A percentile compares a stretch with the other conserved stretches of the same genome.
Evolutionary conservation across 1,140 invertebrate genomes (phyloP).

Genomic region (Venturia canescens): DNA sequence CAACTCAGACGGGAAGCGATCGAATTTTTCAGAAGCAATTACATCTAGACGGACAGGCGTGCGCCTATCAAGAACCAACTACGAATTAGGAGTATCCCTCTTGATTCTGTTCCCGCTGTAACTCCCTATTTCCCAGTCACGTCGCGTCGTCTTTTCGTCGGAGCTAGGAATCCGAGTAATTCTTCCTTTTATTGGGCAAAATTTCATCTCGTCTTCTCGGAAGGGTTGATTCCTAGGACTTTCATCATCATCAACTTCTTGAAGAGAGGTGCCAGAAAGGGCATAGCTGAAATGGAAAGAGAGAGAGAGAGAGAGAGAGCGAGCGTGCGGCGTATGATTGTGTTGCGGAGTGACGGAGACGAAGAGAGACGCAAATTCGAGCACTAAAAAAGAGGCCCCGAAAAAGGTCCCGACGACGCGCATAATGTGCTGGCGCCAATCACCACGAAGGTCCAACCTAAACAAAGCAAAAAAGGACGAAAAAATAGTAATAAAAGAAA

Average conservation of each 20-base stretch:
- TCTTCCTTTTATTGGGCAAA: background rate
- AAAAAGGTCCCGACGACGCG: conserved; percentile 45
- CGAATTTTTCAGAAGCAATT: conserved; percentile 20
- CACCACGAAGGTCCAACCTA: background rate
- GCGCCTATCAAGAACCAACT: conserved; percentile 1
- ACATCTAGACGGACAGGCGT: conserved; percentile 14
- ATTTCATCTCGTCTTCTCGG: conserved; percentile 23
- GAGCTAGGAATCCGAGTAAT: background rate
- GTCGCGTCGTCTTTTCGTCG: background rate
- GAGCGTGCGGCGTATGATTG: background rate
- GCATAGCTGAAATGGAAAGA: background rate
- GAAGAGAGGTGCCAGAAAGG: conserved; percentile 23
- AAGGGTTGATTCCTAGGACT: background rate
- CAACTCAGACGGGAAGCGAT: background rate
- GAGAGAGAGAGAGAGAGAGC: background rate
- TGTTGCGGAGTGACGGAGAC: background rate
- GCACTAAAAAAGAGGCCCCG: background rate
- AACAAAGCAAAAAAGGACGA: too few species aligned
- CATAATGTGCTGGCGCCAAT: conserved; percentile 51
- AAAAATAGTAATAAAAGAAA: conserved; percentile 49
- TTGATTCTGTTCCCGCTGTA: background rate
- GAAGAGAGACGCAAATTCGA: background rate
- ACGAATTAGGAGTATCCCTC: conserved; percentile 8
- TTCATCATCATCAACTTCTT: conserved; percentile 22
- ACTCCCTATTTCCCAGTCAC: background rate